Evolutionary conservation across 2,797 vertebrate genomes (phyloP).

Genomic region (Falco berigora): DNA sequence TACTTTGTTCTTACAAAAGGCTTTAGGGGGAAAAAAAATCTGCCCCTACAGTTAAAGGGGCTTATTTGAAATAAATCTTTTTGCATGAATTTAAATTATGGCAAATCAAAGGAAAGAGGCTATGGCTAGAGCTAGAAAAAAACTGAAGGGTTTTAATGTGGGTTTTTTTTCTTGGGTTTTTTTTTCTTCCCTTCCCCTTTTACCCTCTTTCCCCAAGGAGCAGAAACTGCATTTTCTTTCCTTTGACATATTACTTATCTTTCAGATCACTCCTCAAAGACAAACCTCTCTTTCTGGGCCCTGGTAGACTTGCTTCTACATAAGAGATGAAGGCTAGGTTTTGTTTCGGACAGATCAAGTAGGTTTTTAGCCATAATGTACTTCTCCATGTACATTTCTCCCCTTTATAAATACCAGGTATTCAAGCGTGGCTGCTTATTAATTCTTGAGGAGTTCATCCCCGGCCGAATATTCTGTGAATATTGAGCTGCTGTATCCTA

Average conservation of each 20-base stretch:
- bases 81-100: slow-evolving; percentile 65
- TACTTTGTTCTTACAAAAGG: slow-evolving; percentile 74
- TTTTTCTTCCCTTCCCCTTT: background rate
- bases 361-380: background rate
- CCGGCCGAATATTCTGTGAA: background rate
- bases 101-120: slow-evolving; percentile 54
- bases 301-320: background rate
- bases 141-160: background rate
- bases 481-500: background rate
- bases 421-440: slow-evolving; percentile 3
- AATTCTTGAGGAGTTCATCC: background rate
- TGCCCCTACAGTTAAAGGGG: slow-evolving; percentile 56
- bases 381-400: background rate
- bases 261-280: slow-evolving; percentile 56
- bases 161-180: no score
- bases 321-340: slow-evolving; percentile 1
- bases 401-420: slow-evolving; percentile 10
- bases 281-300: background rate
- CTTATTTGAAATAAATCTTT: slow-evolving; percentile 65
- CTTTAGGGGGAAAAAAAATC: slow-evolving; percentile 10
- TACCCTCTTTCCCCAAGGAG: slow-evolving; percentile 4
- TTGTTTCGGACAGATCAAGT: slow-evolving; percentile 9
- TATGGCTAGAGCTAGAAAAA: background rate
- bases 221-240: slow-evolving; percentile 31
- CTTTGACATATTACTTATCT: slow-evolving; percentile 40